A percentile compares a stretch with the other conserved stretches of the same genome.
These are phyloP conservation scores for Meloidogyne chitwoodi DNA, from an alignment of 1,140 invertebrate species.

Conservation along the genomic window DNA sequence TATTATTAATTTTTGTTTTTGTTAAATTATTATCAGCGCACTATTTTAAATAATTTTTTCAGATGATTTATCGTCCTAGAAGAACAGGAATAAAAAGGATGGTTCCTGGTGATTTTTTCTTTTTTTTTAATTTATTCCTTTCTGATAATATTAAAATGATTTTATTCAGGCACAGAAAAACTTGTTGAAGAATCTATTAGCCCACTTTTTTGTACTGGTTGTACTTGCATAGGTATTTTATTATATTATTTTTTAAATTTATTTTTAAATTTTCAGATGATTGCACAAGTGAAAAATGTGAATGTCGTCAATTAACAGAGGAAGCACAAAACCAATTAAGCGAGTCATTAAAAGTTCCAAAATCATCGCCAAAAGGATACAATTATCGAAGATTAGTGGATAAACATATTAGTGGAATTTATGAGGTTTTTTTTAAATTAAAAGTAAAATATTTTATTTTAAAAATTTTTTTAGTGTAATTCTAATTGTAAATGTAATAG, in stretches of 20 bases:
- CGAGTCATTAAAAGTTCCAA: conserved; percentile 13
- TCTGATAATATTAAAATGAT: background rate
- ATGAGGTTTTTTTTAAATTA: conserved; percentile 17
- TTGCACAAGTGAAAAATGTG: conserved; percentile 27
- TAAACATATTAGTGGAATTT: conserved; percentile 33
- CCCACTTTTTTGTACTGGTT: conserved; percentile 29
- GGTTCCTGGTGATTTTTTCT: background rate
- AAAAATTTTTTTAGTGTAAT: conserved; percentile 17
- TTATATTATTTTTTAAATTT: conserved; percentile 10
- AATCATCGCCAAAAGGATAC: conserved; percentile 15
- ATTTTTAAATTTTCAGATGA: conserved; percentile 17
- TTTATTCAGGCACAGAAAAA: background rate
- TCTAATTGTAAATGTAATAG: conserved; percentile 23
- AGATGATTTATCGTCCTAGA: conserved; percentile 12
- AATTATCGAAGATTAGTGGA: conserved; percentile 21
- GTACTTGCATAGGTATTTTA: conserved; percentile 29
- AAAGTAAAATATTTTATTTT: background rate
- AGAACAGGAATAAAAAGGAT: conserved; percentile 22
- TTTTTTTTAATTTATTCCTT: too few species aligned
- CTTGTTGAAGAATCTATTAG: conserved; percentile 18
- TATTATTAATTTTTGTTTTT: background rate
- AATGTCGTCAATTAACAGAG: conserved; percentile 31
- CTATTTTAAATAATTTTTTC: background rate
- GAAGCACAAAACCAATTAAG: conserved; percentile 23
- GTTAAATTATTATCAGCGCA: background rate